Percentiles rank a stretch among this genome's conserved stretches.
These are phyloP conservation scores for Dione vanillae DNA, from an alignment of 2,888 invertebrate genomes.

Conservation along the genomic window DNA sequence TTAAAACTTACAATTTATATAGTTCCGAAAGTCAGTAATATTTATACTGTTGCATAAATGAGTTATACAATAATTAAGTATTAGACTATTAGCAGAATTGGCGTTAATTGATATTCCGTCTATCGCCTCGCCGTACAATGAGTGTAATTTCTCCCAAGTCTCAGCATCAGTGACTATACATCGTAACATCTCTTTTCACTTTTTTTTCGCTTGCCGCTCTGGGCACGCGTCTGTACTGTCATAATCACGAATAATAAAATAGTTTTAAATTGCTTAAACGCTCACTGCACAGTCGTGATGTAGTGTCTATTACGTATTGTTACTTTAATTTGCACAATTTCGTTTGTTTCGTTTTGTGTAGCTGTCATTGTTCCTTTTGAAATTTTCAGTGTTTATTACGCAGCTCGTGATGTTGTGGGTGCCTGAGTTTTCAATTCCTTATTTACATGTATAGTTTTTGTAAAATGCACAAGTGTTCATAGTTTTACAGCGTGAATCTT, in stretches of 20 bases:
- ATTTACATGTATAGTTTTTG: conserved; percentile 71
- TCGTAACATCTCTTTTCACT: conserved; percentile 72
- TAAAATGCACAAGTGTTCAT: conserved; percentile 76
- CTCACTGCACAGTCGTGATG: conserved; percentile 46
- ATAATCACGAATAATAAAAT: conserved; percentile 60
- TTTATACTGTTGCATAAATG: conserved; percentile 35
- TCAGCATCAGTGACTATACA: conserved; percentile 56
- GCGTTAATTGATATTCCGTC: conserved; percentile 56
- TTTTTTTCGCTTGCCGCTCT: conserved; percentile 75
- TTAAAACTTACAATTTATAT: conserved; percentile 30
- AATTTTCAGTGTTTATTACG: conserved; percentile 75
- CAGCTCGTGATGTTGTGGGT: conserved; percentile 78
- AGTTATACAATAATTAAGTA: conserved; percentile 45
- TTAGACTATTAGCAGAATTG: conserved; percentile 45
- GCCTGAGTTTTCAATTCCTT: conserved; percentile 73
- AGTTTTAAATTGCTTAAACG: conserved; percentile 58
- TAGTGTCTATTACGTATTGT: conserved; percentile 51
- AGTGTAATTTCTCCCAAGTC: conserved; percentile 69
- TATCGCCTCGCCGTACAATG: conserved; percentile 57
- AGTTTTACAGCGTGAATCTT: conserved; percentile 71
- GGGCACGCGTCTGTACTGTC: conserved; percentile 70
- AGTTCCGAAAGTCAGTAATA: conserved; percentile 38
- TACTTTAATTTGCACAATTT: conserved; percentile 57
- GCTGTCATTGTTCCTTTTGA: conserved; percentile 74
- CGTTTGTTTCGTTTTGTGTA: conserved; percentile 56